Percentiles rank a stretch among this genome's conserved stretches.
phyloP scores from a whole-genome alignment of 2,797 vertebrate genomes.

The Pangasius djambal region DNA sequence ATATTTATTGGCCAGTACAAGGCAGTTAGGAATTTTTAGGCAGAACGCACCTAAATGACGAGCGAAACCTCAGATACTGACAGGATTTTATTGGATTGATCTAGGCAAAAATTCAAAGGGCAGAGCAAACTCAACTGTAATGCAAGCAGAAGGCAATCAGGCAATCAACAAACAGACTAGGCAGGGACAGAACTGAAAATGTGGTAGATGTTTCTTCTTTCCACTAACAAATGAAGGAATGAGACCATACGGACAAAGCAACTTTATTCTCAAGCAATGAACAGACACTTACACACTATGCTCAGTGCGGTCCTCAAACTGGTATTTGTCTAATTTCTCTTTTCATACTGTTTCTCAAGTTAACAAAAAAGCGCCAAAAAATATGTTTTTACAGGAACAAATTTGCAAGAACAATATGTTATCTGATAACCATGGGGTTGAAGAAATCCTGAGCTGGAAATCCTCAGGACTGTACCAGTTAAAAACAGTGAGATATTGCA shows the following conservation, averaged over 20 bases:
- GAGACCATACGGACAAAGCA: not conserved
- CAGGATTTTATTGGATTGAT: not conserved
- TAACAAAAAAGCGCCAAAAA: not conserved
- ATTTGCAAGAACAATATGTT: not conserved
- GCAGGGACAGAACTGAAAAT: not conserved
- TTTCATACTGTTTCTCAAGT: not conserved
- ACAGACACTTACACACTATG: not conserved
- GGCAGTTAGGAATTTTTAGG: not conserved
- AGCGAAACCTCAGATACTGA: not conserved
- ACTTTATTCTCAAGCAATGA: not conserved
- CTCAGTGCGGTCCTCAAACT: not conserved
- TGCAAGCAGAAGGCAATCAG: not conserved
- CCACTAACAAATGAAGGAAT: not conserved
- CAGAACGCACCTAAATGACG: not conserved
- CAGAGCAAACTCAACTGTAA: not conserved
- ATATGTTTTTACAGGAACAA: not conserved
- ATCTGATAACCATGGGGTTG: not conserved
- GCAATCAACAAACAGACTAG: not conserved
- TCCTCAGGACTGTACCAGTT: not conserved
- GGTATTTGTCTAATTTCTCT: not conserved
- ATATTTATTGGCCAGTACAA: not conserved
- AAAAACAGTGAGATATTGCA: not conserved
- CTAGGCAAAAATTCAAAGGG: not conserved
- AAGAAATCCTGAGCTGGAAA: not conserved
- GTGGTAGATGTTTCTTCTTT: not conserved